Evolutionary conservation across 2,113 vertebrate genomes (phyloP), one percentile per base, ranked within the genome.

Genomic region (Notiomystis cincta): DNA sequence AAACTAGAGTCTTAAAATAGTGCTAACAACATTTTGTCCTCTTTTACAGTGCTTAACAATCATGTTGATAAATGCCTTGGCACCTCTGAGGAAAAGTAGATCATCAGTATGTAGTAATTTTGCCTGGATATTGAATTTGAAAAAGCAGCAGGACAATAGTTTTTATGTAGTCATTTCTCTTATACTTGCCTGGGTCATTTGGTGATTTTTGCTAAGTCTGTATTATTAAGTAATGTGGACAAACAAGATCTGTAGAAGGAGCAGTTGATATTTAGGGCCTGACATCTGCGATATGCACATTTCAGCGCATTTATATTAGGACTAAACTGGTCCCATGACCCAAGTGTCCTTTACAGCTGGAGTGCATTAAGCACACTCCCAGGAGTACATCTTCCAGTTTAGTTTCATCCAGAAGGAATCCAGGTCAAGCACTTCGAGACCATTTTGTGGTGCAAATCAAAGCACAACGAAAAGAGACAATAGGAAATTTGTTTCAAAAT

Each of bases 321-420:
- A 48, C n/a, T 91, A 48, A 79, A 60, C 38, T 56, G 53, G 18
- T 95, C 78, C 57, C 22, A 56, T 89, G 78, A 90, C 54, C 82
- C 30, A 48, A 82, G 17, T 67, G 65, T 45, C 66, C 65, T 91
- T 95, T 93, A 45, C 48, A 93, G 84, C 78, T 93, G 70, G 40
- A 79, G 53, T 69, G 10, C 31, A 60, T 87, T 82, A 87, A 79
- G 28, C 56, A 51, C 13, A 53, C 31, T 85, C 65, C 48, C 73
- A 85, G 48, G 70, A 89, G 28, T 10, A 76, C 53, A 69, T 33
- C 70, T 67, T 82, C 73, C 57, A 89, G 38, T 82, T 91, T 51
- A 76, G 78, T 60, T 94, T 78, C 53, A 85, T 79, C 40, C 78
- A 56, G 77, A 93, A 93, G 51, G 78, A 95, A 94, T 93, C 35